Evolutionary conservation across 2,888 invertebrate genomes (phyloP), one percentile per base, ranked within the genome.

Genomic region (Clanis bilineata): DNA sequence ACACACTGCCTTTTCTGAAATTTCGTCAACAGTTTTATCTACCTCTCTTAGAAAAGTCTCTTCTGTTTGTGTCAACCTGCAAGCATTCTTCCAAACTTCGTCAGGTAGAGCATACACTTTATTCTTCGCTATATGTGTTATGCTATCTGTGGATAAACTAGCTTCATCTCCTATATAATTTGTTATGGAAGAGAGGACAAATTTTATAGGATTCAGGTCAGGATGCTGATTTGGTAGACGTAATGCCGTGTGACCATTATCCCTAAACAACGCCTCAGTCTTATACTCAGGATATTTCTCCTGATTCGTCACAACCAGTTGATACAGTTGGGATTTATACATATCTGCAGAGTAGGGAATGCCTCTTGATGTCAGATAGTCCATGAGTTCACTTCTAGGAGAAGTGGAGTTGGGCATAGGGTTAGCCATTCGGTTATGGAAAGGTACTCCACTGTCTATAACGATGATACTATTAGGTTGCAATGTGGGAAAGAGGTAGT

Each of bases 281-380:
- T 72, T 76, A 22, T 70, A 76, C 61, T 75, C 76, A 41, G 63
- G 64, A 60, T 69, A 66, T 65, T 71, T 75, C 59, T 75, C 75
- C 60, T 74, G 73, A 56, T 71, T 65, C 59, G 72, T 65, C 61
- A 70, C 58, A 0, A 76, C 69, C 62, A 76, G 62, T 61, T 75
- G 75, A 56, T 74, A 73, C 1, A 76, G 32, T 32, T 76, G 74
- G 3, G 74, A 64, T 60, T 75, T 75, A 58, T 75, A 74, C 75
- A 75, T 75, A 51, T 72, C 72, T 3, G 64, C 58, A 0, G 74
- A 61, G 55, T 71, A 71, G 62, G 75, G 75, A 63, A 77, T 69
- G 38, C 72, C 71, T 60, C 71, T 68, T 2, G 68, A 67, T 28
- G 72, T 69, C 44, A 77, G 62, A 60, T 71, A 75, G 56, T 77